Evolutionary conservation across 2,888 invertebrate species (phyloP), one percentile per base, ranked within the genome.

Genomic region (Epinotia bilunana): DNA sequence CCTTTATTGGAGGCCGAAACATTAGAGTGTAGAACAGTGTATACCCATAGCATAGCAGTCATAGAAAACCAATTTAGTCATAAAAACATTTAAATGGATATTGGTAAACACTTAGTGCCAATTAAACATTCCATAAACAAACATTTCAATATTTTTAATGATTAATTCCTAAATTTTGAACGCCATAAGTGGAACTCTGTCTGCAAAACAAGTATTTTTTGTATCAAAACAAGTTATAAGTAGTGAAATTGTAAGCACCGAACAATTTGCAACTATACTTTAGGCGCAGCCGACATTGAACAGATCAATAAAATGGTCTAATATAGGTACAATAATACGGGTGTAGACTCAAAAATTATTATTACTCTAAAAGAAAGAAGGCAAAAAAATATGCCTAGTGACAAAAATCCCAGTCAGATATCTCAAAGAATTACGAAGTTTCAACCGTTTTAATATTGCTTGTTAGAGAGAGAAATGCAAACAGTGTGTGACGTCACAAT

Each of bases 1-100:
- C 85, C 88, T 90, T 92, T 91, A 92, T 90, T 92, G 82, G 83
- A 87, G 87, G 89, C 90, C 88, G 86, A 91, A 88, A 87, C 86
- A 87, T 88, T 87, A 84, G 7, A 53, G 87, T 88, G 87, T 87
- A 84, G 79, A n/a, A 83, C 85, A 81, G 82, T 86, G 84, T 90
- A 84, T 84, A 81, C 77, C 81, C 83, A 78, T 81, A 83, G 80
- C 65, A 65, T 71, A 43, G 64, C 64, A 74, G 16, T 74, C 64
- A 71, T 62, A 72, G 39, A 62, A 72, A 72, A 58, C 39, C 28
- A 67, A 57, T 63, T 58, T 53, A 58, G 33, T 79, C 80, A 81
- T 79, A 82, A 60, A 64, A 65, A 12, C 82, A 78, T 72, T 84
- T 82, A 85, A 81, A 83, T 80, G 77, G 84, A 80, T 65, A 71